Percentiles rank a stretch among this genome's conserved stretches.
Evolutionary conservation across 2,113 vertebrate genomes (phyloP).

Genomic region (Megaleporinus macrocephalus): DNA sequence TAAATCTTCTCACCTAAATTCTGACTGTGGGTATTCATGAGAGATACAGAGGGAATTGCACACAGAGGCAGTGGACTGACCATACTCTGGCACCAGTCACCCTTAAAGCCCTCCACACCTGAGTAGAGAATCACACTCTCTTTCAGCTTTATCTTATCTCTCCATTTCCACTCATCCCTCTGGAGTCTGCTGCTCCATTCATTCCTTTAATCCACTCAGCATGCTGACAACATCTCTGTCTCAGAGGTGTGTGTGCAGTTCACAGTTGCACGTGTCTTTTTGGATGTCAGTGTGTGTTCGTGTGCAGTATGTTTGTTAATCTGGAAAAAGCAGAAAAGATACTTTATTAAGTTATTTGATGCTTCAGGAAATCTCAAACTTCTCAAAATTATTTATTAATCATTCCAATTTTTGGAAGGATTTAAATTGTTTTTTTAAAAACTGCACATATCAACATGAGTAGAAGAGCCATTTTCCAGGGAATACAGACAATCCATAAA

Average conservation of each 20-base stretch:
- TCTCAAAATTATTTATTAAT: too few relatives aligned
- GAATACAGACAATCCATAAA: too few relatives aligned
- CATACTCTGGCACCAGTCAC: background rate
- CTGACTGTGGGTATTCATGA: background rate
- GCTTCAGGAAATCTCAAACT: too few relatives aligned
- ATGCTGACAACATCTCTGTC: slow-evolving; percentile 22
- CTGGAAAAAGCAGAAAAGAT: too few relatives aligned
- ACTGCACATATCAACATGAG: too few relatives aligned
- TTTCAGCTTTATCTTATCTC: slow-evolving; percentile 70
- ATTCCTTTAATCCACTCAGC: slow-evolving; percentile 59
- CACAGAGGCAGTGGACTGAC: background rate
- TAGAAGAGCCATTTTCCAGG: too few relatives aligned
- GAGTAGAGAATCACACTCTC: slow-evolving; percentile 16
- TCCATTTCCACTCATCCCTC: slow-evolving; percentile 54
- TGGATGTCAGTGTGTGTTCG: slow-evolving; percentile 8
- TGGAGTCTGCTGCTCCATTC: slow-evolving; percentile 63
- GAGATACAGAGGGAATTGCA: background rate
- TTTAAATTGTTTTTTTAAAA: too few relatives aligned
- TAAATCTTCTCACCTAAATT: background rate
- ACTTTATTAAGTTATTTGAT: too few relatives aligned
- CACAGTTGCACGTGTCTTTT: background rate
- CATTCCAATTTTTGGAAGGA: too few relatives aligned
- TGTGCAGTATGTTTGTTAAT: background rate
- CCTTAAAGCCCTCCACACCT: background rate
- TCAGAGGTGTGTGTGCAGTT: background rate